These are phyloP conservation scores for Pecten maximus DNA, from an alignment of 2,888 invertebrate genomes.

Conservation along the genomic window DNA sequence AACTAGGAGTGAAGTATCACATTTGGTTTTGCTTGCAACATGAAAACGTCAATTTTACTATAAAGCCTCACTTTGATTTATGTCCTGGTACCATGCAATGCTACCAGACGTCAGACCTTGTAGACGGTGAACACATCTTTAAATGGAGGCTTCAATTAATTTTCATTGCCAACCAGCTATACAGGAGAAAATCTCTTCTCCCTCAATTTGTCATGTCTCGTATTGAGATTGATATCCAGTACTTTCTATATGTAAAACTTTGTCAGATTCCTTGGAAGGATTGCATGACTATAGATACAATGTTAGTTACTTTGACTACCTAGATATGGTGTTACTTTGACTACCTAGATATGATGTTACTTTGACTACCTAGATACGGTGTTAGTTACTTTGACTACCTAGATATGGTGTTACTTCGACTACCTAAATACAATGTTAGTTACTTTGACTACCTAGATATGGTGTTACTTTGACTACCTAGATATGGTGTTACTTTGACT, in stretches of 20 bases:
- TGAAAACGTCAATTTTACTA: constrained; percentile 22
- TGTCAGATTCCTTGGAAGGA: too few relatives aligned
- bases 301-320: too few relatives aligned
- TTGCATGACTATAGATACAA: too few relatives aligned
- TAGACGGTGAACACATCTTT: not conserved
- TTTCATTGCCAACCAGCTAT: constrained; percentile 4
- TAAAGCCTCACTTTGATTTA: not conserved
- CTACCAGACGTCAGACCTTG: not conserved
- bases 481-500: too few relatives aligned
- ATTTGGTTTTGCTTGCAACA: not conserved
- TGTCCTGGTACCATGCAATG: not conserved
- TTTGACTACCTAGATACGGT: too few relatives aligned
- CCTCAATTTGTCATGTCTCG: not conserved
- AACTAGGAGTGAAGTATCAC: not conserved
- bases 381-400: too few relatives aligned
- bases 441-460: too few relatives aligned
- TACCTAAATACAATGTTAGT: too few relatives aligned
- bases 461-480: too few relatives aligned
- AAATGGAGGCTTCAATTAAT: constrained; percentile 20
- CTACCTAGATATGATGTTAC: too few relatives aligned
- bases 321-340: too few relatives aligned
- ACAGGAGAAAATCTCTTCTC: not conserved
- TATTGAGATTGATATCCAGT: not conserved
- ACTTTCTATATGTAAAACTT: not conserved
- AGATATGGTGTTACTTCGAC: too few relatives aligned